Percentiles rank a stretch among this genome's conserved stretches.
Evolutionary conservation across 1,140 invertebrate species (phyloP).

Genomic region (Artemia franciscana): DNA sequence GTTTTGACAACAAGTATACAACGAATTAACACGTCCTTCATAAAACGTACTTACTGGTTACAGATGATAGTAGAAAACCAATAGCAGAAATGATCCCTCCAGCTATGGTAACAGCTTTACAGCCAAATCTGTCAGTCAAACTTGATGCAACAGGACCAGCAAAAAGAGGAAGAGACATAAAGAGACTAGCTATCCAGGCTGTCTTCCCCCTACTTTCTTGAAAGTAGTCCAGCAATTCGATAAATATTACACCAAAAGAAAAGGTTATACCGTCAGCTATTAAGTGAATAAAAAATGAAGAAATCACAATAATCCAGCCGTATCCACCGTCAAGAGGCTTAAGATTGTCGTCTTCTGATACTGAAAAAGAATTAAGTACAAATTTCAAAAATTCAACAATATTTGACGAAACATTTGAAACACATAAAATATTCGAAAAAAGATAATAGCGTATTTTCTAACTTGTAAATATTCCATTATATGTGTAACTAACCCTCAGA

Average conservation of each 20-base stretch:
- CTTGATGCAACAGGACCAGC: slow-evolving; percentile 71
- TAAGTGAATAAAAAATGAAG: slow-evolving; percentile 67
- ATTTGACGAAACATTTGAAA: too few species aligned
- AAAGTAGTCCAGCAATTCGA: slow-evolving; percentile 66
- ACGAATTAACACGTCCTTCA: too few species aligned
- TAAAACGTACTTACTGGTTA: slow-evolving; percentile 32
- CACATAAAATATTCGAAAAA: too few species aligned
- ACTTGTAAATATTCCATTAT: too few species aligned
- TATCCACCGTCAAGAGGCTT: slow-evolving; percentile 18
- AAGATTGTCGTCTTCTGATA: not conserved
- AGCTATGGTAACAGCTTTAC: slow-evolving; percentile 48
- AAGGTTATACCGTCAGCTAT: slow-evolving; percentile 88
- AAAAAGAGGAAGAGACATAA: slow-evolving; percentile 68
- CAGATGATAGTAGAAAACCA: slow-evolving; percentile 59
- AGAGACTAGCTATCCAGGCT: slow-evolving; percentile 65
- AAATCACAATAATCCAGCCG: slow-evolving; percentile 50
- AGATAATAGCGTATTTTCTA: too few species aligned
- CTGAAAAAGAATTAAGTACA: too few species aligned
- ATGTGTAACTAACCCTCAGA: too few species aligned
- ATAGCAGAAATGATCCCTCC: slow-evolving; percentile 47
- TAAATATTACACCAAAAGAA: slow-evolving; percentile 69
- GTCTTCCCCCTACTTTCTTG: slow-evolving; percentile 53
- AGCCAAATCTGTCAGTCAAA: slow-evolving; percentile 64
- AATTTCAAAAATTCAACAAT: too few species aligned
- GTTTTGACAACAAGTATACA: too few species aligned